Evolutionary conservation across 2,797 vertebrate species (phyloP), one percentile per base, ranked within the genome.

Genomic region (Poeciliopsis gracilis): DNA sequence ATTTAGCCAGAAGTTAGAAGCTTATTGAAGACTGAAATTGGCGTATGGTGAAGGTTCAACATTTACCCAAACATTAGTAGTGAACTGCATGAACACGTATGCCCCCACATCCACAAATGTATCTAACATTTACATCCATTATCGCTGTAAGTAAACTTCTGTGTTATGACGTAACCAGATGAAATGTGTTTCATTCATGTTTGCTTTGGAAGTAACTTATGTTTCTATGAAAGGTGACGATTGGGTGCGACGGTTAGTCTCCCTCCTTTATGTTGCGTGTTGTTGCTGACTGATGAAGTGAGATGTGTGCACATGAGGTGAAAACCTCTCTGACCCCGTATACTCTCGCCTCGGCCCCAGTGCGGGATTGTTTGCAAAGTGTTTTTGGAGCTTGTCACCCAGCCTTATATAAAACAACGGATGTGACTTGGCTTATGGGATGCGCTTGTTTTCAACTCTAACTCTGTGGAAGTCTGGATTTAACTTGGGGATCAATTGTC

Each of bases 211-310:
- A 10, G 46, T 28, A 75, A 77, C 73, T 63, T 80, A 59, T 38
- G 7, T 73, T 73, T 77, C 63, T 66, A 69, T 73, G 82, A 67
- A 73, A 71, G 69, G 36, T 85, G 75, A 45, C 63, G 77, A 79
- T 75, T 63, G 38, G 67, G 41, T 81, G 30, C 46, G 51, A 57
- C 57, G 1, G 49, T 53, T 16, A 75, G 45, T 83, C 49, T 11
- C 20, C 13, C 78, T 75, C 81, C 78, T 49, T 74, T 71, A 57
- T 70, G 75, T 74, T 36, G 77, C 77, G 80, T 84, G 84, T 88
- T 80, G 77, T 81, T 75, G 67, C 79, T 89, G 91, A 92, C 85
- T 95, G 92, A 95, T 93, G 92, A 94, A 84, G 95, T 95, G 94
- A 88, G 87, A 88, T 81, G 83, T 90, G 80, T 89, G 86, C 83